Base-by-base conservation (phyloP, 2,113 vertebrate species). In the Oryzias woworae region DNA sequence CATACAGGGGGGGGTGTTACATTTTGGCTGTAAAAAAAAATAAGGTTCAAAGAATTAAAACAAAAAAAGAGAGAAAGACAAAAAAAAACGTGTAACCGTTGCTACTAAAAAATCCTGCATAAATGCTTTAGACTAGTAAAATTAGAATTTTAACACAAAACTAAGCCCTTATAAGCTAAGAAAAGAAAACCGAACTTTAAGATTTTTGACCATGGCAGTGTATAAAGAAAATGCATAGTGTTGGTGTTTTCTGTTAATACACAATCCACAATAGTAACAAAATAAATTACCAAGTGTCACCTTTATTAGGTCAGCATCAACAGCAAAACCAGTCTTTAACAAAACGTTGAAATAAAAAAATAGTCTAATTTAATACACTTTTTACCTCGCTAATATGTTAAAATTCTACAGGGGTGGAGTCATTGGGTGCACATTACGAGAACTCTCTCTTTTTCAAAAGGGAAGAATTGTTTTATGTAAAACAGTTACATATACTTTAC, bases 281-380 rank as follows among this genome's bases (percentile, higher is more conserved):
- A 23, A 72, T 59, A 53, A n/a, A 64, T 81, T 80, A 64, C 84
- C 70, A 77, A 67, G 78, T 72, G 84, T 90, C 66, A 87, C 70
- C 64, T 93, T 91, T 91, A 92, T 92, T 92, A 66, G 73, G 84
- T 85, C 86, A 87, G 89, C 85, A 91, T 81, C 84, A 81, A 91
- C 87, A 91, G 83, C 82, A 89, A 90, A 88, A 88, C 76, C 77
- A 85, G 72, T 77, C 57, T 87, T 81, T 85, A 77, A 91, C 90
- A 88, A 88, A 85, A 83, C 85, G 60, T 87, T 6, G 82, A 92
- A 89, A 85, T 90, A 92, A 91, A 89, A 92, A 89, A 87, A 89
- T 90, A 91, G 77, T 88, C 63, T 82, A 73, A 70, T 79, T 75
- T 64, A 80, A 80, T 68, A 82, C 77, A 77, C 70, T 78, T 79